A percentile compares a stretch with the other conserved stretches of the same genome.
Conservation (phyloP, 2,797 vertebrate species). For the Hylomyscus alleni region DNA sequence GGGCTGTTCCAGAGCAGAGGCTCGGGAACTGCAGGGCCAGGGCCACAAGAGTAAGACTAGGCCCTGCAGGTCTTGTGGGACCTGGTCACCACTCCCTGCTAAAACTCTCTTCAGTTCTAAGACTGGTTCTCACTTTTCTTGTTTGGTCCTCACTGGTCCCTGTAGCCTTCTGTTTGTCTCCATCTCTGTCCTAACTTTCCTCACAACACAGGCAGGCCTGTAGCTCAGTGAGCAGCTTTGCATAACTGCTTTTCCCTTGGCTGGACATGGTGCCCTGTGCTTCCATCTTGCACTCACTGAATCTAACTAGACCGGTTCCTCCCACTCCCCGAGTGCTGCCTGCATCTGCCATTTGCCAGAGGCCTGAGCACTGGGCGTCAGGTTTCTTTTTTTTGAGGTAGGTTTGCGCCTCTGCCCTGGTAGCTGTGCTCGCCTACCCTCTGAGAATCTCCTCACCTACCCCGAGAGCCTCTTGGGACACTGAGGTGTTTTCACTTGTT, state of each 20-base stretch:
- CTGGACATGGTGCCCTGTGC: neutral
- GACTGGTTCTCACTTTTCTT: neutral
- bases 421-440: neutral
- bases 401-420: neutral
- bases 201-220: too few species aligned
- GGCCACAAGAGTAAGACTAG: neutral
- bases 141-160: neutral
- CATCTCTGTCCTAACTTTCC: neutral
- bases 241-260: neutral
- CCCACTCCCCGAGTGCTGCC: neutral
- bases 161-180: too few species aligned
- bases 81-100: neutral
- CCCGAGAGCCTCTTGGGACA: neutral
- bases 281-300: neutral
- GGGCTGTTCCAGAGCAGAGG: neutral
- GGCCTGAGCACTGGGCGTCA: too few species aligned
- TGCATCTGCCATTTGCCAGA: too few species aligned
- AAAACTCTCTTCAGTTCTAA: neutral
- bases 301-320: neutral
- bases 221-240: neutral
- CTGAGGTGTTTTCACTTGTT: neutral
- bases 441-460: neutral
- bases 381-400: neutral
- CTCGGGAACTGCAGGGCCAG: neutral
- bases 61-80: neutral